phyloP scores from a whole-genome alignment of 2,113 vertebrate genomes.

The Lasiurus borealis region DNA sequence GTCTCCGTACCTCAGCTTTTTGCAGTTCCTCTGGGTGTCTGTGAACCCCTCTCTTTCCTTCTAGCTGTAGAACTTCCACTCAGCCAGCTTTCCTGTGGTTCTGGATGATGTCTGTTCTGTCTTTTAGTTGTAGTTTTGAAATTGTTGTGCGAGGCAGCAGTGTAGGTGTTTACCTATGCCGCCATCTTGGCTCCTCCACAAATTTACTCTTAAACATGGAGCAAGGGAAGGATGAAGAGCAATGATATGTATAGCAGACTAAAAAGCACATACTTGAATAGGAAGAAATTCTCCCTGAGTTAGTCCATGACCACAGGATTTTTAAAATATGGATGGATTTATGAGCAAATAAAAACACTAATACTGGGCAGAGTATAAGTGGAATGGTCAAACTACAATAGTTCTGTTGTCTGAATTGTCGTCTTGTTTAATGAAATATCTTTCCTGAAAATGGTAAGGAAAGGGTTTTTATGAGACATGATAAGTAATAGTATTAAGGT shows the following conservation, averaged over 20 bases:
- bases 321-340: not conserved
- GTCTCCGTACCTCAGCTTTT: no score
- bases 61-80: no score
- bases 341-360: not conserved
- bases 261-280: not conserved
- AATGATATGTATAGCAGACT: not conserved
- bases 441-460: not conserved
- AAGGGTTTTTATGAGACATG: slow-evolving; percentile 14
- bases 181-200: no score
- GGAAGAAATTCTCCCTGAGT: not conserved
- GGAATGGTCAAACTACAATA: not conserved
- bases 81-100: no score
- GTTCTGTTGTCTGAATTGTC: not conserved
- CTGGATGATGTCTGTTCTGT: no score
- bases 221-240: not conserved
- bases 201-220: not conserved
- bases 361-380: not conserved
- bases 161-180: no score
- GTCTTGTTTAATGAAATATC: not conserved
- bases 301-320: not conserved
- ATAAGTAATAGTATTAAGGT: slow-evolving; percentile 19
- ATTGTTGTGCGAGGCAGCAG: no score
- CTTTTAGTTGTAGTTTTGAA: no score
- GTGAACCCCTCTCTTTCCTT: no score
- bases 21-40: no score